Evolutionary conservation across 2,797 vertebrate genomes (phyloP).

Genomic region (Varecia variegata): DNA sequence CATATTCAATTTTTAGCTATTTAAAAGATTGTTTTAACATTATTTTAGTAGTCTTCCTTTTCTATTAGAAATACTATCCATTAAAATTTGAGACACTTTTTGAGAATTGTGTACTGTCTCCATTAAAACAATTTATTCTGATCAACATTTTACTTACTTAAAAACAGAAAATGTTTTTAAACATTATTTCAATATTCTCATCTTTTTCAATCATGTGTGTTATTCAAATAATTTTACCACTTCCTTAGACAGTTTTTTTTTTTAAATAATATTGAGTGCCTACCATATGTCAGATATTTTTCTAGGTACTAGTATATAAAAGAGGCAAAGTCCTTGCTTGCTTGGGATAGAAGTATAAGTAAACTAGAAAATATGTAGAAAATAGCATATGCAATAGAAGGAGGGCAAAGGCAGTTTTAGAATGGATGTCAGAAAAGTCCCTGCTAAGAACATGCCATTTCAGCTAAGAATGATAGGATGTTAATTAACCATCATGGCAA

Average conservation of each 20-base stretch:
- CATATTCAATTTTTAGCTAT: neutral
- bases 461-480: neutral
- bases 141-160: constrained; percentile 1
- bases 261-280: neutral
- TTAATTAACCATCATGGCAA: neutral
- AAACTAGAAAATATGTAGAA: neutral
- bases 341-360: neutral
- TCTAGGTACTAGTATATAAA: neutral
- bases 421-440: neutral
- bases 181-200: neutral
- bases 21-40: neutral
- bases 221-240: constrained; percentile 43
- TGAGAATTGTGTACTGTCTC: neutral
- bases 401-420: neutral
- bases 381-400: neutral
- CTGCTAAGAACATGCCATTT: neutral
- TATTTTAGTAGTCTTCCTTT: neutral
- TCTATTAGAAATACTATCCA: neutral
- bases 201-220: neutral
- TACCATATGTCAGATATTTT: neutral
- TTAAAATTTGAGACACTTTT: neutral
- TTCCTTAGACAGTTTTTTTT: constrained; percentile 51
- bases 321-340: neutral
- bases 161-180: neutral
- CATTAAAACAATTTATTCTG: neutral